Evolutionary conservation across 2,797 vertebrate genomes (phyloP).

Genomic region (Oreochromis mossambicus): DNA sequence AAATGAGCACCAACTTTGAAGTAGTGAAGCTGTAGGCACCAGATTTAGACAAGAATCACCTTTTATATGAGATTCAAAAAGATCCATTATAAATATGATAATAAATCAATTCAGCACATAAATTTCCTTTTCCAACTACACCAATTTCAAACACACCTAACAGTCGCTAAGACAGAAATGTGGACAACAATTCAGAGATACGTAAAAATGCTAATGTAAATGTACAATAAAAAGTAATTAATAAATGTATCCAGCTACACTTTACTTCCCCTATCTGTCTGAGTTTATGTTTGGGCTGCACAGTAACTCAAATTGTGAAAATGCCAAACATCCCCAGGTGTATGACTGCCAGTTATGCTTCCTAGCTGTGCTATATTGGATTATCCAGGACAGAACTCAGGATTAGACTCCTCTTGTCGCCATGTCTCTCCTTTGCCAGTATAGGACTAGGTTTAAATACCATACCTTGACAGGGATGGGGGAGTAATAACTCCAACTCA

Average conservation of each 20-base stretch:
- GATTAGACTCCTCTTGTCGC: conserved; percentile 39
- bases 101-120: background rate
- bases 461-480: background rate
- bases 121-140: background rate
- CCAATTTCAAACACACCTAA: background rate
- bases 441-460: conserved; percentile 22
- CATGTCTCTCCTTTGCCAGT: conserved; percentile 14
- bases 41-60: background rate
- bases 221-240: background rate
- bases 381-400: conserved; percentile 28
- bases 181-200: background rate
- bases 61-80: background rate
- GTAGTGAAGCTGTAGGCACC: background rate
- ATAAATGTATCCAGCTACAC: background rate
- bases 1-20: background rate
- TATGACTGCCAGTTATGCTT: conserved; percentile 12
- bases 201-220: background rate
- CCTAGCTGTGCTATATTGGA: conserved; percentile 29
- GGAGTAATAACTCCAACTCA: background rate
- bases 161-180: background rate
- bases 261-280: background rate
- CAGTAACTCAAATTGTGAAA: background rate
- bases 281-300: background rate
- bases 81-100: background rate
- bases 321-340: conserved; percentile 16